Evolutionary conservation across 1,140 invertebrate genomes (phyloP), one percentile per base, ranked within the genome.

Genomic region (Delia radicum): DNA sequence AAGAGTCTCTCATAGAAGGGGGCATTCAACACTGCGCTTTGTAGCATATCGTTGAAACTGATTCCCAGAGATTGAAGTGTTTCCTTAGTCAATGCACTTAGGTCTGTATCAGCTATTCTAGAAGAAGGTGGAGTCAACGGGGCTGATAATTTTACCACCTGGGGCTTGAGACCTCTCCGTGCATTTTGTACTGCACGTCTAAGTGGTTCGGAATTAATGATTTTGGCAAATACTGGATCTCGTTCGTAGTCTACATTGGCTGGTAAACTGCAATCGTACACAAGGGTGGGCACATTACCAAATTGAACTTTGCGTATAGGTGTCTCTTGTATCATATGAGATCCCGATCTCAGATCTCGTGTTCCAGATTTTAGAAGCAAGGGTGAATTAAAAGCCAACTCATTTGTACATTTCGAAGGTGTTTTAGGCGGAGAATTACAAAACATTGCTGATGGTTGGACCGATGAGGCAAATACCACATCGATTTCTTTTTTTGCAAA

Each of bases 1-100:
- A 89, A 87, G 2, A 90, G 79, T 75, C 89, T 88, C 61, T 89
- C 88, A 78, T 90, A 90, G 18, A 89, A 87, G 0, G 89, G 89
- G 0, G 87, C 89, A 81, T 90, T 89, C 79, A 89, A 87, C 3
- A 90, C 88, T 0, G 89, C 89, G 79, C 89, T 90, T 74, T 89
- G 89, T 15, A 90, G 87, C 29, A 33, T 79, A 88, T 86, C 73
- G 89, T 87, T 26, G 85, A 29, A 46, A 3, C 90, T 88, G 10
- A 90, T 87, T 4, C 84, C 86, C 82, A 90, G 88, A 0, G 85
- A 79, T 55, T 89, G 85, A 0, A 90, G 80, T 78, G 89, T 89
- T 21, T 89, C 86, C 79, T 89, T 89, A 1, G 87, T 88, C 33
- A 85, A 77, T 0, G 84, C 82, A 63, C 87, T 87, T 0, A 90